Evolutionary conservation across 2,113 vertebrate genomes (phyloP).

Genomic region (Psilopogon haemacephalus): DNA sequence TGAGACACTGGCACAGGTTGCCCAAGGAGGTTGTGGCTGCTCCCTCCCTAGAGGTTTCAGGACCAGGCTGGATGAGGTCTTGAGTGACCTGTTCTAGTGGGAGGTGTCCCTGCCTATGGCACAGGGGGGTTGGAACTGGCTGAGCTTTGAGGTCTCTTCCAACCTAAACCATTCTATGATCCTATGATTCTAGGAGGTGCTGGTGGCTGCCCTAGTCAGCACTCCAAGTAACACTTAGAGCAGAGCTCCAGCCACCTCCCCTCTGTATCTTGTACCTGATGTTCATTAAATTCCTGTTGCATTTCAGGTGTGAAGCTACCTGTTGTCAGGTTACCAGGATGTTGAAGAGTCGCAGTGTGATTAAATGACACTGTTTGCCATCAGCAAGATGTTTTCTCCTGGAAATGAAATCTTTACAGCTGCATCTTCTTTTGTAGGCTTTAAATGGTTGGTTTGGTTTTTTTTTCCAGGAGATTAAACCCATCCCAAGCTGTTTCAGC

Average conservation of each 20-base stretch:
- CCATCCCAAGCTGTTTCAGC: background rate
- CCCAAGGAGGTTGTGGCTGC: too few species aligned
- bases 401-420: background rate
- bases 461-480: background rate
- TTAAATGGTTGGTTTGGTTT: background rate
- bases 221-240: background rate
- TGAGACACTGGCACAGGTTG: too few species aligned
- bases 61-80: too few species aligned
- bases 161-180: too few species aligned
- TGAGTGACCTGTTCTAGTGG: too few species aligned
- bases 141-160: too few species aligned
- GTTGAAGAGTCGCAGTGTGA: background rate
- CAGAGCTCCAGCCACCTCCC: background rate
- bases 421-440: background rate
- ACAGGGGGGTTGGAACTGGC: too few species aligned
- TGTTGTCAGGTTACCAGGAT: background rate
- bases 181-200: too few species aligned
- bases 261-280: background rate
- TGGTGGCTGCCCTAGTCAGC: background rate
- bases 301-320: background rate
- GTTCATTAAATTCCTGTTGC: background rate
- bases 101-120: too few species aligned
- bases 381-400: background rate
- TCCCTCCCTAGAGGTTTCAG: too few species aligned
- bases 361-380: background rate